Evolutionary conservation across 2,888 invertebrate species (phyloP).

Genomic region (Parochlus steinenii): DNA sequence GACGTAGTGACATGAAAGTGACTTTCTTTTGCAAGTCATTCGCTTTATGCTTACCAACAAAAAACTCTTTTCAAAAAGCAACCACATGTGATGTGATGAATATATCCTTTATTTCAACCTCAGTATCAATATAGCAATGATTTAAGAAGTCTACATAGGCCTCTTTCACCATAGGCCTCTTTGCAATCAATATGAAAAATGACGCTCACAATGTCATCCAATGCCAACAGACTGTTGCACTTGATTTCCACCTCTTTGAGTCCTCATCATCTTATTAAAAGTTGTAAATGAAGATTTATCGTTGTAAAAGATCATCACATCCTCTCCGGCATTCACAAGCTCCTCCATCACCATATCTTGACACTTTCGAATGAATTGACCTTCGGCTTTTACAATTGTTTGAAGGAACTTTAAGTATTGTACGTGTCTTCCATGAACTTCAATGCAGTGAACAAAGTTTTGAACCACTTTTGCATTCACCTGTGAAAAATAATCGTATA

Average conservation of each 20-base stretch:
- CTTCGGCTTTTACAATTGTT: conserved; percentile 91
- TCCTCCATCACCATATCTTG: conserved; percentile 99
- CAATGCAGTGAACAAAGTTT: conserved; percentile 96
- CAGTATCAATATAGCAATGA: conserved; percentile 99
- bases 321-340: conserved; percentile 91
- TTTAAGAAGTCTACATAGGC: conserved; percentile 96
- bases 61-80: conserved; percentile 84
- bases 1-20: too few species aligned
- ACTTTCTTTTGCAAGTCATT: too few species aligned
- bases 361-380: conserved; percentile 84
- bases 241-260: conserved; percentile 66
- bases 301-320: conserved; percentile 92
- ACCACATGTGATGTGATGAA: conserved; percentile 97
- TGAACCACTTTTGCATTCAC: conserved; percentile 93
- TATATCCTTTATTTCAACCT: conserved; percentile 99
- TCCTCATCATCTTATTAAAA: conserved; percentile 86
- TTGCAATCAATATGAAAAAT: conserved; percentile 88
- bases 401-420: conserved; percentile 90
- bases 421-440: conserved; percentile 84
- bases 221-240: conserved; percentile 88
- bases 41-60: too few species aligned
- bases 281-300: conserved; percentile 87
- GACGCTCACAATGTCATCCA: conserved; percentile 96
- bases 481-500: too few species aligned
- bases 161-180: conserved; percentile 93